Base-by-base conservation (phyloP, 1,140 invertebrate genomes). In the Papilio glaucus region DNA sequence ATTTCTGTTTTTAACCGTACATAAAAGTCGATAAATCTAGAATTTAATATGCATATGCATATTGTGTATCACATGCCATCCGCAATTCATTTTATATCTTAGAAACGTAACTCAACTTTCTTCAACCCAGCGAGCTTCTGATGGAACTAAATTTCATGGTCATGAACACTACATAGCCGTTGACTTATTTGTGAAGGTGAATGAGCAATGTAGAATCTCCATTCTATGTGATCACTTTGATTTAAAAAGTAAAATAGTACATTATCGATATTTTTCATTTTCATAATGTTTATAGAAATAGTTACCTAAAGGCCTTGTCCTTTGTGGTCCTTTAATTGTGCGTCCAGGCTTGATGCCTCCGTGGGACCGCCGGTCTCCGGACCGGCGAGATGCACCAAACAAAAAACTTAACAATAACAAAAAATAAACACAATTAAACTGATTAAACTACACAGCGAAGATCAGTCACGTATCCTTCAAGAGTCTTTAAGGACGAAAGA, bases 361-460 rank as follows among this genome's bases (percentile, higher is more conserved):
- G 75, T 81, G 85, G 87, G 83, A 84, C 85, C 85, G 87, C 81
- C 85, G 88, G 84, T 85, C 85, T 90, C 83, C 84, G 85, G 82
- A 83, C 87, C 87, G 87, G 84, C 89, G 87, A 88, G 87, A 90
- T 92, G 85, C 90, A 92, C 90, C 90, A 90, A 92, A 93, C 88
- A 89, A 92, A 92, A 91, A 92, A 91, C 88, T 90, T 81, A 92
- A 91, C 88, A 92, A 91, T 89, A 92, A 91, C 88, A 91, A 88
- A 92, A 92, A 92, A 89, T 82, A 84, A 88, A 92, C 88, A 68
- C 65, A 68, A 68, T 45, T 83, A 84, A 92, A 90, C 87, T 87
- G 72, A 84, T 83, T 82, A 84, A 91, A 90, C 86, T 85, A 85
- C 87, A 89, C 87, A 79, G 84, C 71, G 79, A 79, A 84, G 77